These are phyloP conservation scores for Dicentrarchus labrax DNA, from an alignment of 2,113 vertebrate genomes.

Conservation along the genomic window DNA sequence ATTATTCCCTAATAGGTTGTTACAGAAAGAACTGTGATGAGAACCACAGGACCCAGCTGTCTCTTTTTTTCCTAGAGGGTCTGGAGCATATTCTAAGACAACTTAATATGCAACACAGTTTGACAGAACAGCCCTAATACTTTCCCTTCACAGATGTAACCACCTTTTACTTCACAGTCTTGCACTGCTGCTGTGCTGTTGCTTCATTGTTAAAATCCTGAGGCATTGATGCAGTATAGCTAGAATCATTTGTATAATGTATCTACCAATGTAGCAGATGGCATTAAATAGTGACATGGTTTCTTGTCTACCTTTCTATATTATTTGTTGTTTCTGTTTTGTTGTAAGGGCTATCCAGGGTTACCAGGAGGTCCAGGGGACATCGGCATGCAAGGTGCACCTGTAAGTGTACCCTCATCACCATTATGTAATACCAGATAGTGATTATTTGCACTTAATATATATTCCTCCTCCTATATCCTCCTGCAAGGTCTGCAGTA, in stretches of 20 bases:
- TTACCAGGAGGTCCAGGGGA: slow-evolving; percentile 89
- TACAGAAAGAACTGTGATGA: slow-evolving; percentile 13
- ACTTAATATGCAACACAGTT: slow-evolving; percentile 27
- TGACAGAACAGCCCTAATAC: not conserved
- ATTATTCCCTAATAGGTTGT: not conserved
- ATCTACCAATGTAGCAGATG: too few relatives aligned
- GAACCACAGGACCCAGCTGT: slow-evolving; percentile 10
- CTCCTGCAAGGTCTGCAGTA: not conserved
- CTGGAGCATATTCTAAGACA: slow-evolving; percentile 14
- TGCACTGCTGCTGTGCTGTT: not conserved
- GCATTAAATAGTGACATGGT: not conserved
- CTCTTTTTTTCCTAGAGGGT: not conserved
- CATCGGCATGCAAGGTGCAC: slow-evolving; percentile 89
- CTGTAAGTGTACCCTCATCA: slow-evolving; percentile 85
- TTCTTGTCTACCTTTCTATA: slow-evolving; percentile 5
- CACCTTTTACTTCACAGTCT: not conserved
- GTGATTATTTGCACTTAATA: not conserved
- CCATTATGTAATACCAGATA: not conserved
- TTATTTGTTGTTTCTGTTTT: slow-evolving; percentile 59
- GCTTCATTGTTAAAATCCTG: not conserved
- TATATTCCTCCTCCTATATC: too few relatives aligned
- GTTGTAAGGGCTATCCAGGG: slow-evolving; percentile 92
- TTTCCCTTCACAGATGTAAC: slow-evolving; percentile 25
- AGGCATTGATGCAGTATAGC: too few relatives aligned
- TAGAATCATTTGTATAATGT: too few relatives aligned